A percentile compares a stretch with the other conserved stretches of the same genome.
Evolutionary conservation across 92 coral and sea anemone genomes (phyloP).

Genomic region (Micromussa lordhowensis): DNA sequence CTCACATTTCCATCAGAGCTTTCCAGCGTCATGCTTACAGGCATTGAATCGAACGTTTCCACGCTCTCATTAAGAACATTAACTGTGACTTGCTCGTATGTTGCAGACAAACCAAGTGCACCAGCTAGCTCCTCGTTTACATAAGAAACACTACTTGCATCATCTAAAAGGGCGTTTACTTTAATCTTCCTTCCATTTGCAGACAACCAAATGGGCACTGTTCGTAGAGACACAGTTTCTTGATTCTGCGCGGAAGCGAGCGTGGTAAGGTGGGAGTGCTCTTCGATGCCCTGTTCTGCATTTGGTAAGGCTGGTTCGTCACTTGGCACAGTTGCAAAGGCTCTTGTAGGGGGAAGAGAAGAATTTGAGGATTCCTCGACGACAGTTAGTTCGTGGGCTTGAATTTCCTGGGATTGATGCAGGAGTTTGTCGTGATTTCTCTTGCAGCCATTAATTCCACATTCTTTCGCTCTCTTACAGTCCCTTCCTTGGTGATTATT

Average conservation of each 20-base stretch:
- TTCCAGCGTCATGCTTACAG: conserved; percentile 48
- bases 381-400: background rate
- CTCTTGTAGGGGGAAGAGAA: background rate
- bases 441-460: background rate
- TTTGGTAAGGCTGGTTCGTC: background rate
- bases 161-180: conserved; percentile 49
- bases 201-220: conserved; percentile 58
- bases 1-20: conserved; percentile 58
- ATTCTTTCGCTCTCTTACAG: no score
- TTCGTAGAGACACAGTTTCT: conserved; percentile 32
- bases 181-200: conserved; percentile 52
- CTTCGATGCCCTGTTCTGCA: background rate
- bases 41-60: conserved; percentile 48
- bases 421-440: conserved; percentile 35
- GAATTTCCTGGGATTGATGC: conserved; percentile 8
- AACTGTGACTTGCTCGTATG: conserved; percentile 3
- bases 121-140: conserved; percentile 61
- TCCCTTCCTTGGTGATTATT: no score
- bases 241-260: background rate
- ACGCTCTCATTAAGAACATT: background rate
- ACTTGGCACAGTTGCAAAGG: background rate
- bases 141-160: no score
- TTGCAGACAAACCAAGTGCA: conserved; percentile 28
- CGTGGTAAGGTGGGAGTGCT: background rate
- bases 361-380: background rate